Evolutionary conservation across 2,113 vertebrate species (phyloP).

Genomic region (Silurus meridionalis): DNA sequence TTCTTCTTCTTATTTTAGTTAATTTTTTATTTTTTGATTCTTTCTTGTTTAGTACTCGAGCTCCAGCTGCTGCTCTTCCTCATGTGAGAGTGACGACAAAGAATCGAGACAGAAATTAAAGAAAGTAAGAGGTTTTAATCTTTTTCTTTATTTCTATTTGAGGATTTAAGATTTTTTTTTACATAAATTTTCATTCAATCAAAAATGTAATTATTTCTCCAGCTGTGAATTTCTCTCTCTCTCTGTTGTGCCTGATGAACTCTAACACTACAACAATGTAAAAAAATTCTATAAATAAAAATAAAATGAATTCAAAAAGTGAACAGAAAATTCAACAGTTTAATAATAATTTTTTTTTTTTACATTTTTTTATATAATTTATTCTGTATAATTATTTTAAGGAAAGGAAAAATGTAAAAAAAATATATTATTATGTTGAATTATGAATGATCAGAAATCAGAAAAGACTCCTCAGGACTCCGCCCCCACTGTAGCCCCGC

Average conservation of each 20-base stretch:
- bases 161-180: too few relatives aligned
- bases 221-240: too few relatives aligned
- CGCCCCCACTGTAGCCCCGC: background rate
- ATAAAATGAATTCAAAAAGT: background rate
- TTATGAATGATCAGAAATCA: too few relatives aligned
- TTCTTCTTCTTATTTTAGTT: too few relatives aligned
- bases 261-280: background rate
- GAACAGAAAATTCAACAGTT: background rate
- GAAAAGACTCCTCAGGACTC: background rate
- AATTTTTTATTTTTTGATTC: background rate
- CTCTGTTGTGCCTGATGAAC: background rate
- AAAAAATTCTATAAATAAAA: background rate
- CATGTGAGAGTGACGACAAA: background rate
- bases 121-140: background rate
- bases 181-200: background rate
- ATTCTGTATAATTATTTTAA: too few relatives aligned
- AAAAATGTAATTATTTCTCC: background rate
- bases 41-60: background rate
- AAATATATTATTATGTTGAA: too few relatives aligned
- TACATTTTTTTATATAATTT: too few relatives aligned
- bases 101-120: background rate
- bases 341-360: too few relatives aligned
- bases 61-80: constrained; percentile 18
- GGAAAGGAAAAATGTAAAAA: too few relatives aligned
- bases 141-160: background rate